Evolutionary conservation across 2,888 invertebrate genomes (phyloP), one percentile per base, ranked within the genome.

Genomic region (Sesia apiformis): DNA sequence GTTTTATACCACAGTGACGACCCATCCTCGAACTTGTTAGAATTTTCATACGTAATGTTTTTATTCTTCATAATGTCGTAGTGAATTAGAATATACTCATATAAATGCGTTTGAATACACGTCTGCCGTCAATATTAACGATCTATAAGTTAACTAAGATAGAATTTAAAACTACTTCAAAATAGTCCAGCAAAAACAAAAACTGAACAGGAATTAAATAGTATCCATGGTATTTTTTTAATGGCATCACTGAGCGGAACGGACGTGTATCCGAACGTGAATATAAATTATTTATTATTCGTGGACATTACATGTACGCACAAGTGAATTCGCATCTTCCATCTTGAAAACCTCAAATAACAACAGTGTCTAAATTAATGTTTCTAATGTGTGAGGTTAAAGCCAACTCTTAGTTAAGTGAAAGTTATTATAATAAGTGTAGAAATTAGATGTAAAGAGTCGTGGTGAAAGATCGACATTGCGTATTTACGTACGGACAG

Each of bases 361-460:
- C 57, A 57, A 58, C 61, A 60, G 46, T 65, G 63, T 63, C 62
- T 63, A 70, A 67, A 70, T 63, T 69, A 65, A 65, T 60, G 63
- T 76, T 73, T 75, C 70, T 72, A 70, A 60, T 59, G 60, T 69
- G 72, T 70, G 75, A 77, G 74, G 78, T 76, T 72, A 70, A 75
- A 81, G 86, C 85, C 86, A 86, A 86, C 81, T 83, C 64, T 74
- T 83, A 84, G 77, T 70, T 86, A 85, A 84, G 84, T 76, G 67
- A 79, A 79, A 76, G 66, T 75, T 76, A 81, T 81, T 83, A 80
- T 78, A 78, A 78, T 86, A 85, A 84, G 84, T 70, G 78, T 84
- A 83, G 79, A 65, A 64, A 39, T 72, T 83, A 83, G 78, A 67
- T 71, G 69, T 77, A 78, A 71, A 66, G 69, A 72, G 66, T 65